phyloP scores from a whole-genome alignment of 2,113 vertebrate genomes.

The Megaceryle torquata region DNA sequence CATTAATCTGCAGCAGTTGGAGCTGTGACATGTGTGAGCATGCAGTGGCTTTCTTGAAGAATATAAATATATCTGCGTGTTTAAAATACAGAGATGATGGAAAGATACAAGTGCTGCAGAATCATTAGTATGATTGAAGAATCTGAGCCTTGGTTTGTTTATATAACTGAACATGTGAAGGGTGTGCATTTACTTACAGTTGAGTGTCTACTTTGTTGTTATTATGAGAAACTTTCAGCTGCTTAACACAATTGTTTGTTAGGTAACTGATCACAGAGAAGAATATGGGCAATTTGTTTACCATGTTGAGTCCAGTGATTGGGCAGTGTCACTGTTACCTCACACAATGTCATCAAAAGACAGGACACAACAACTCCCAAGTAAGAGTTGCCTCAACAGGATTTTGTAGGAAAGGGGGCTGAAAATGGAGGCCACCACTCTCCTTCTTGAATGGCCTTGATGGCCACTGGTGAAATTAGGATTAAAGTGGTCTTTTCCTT shows the following conservation, averaged over 20 bases:
- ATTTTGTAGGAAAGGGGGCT: not conserved
- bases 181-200: not conserved
- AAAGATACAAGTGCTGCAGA: not conserved
- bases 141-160: not conserved
- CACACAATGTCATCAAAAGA: not conserved
- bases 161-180: not conserved
- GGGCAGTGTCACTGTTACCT: not conserved
- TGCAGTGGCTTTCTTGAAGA: not conserved
- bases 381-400: not conserved
- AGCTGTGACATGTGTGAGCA: not conserved
- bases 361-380: not conserved
- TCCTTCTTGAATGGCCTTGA: not conserved
- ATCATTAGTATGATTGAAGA: not conserved
- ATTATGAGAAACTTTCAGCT: not conserved
- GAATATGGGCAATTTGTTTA: not conserved
- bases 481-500: not conserved
- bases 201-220: not conserved
- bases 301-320: not conserved
- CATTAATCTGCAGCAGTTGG: not conserved
- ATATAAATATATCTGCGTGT: not conserved
- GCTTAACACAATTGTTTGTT: not conserved
- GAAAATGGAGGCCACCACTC: not conserved
- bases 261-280: not conserved
- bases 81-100: not conserved
- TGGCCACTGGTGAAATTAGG: not conserved